A percentile compares a stretch with the other conserved stretches of the same genome.
phyloP scores from a whole-genome alignment of 2,888 invertebrate species.

The Drosophila algonquin region DNA sequence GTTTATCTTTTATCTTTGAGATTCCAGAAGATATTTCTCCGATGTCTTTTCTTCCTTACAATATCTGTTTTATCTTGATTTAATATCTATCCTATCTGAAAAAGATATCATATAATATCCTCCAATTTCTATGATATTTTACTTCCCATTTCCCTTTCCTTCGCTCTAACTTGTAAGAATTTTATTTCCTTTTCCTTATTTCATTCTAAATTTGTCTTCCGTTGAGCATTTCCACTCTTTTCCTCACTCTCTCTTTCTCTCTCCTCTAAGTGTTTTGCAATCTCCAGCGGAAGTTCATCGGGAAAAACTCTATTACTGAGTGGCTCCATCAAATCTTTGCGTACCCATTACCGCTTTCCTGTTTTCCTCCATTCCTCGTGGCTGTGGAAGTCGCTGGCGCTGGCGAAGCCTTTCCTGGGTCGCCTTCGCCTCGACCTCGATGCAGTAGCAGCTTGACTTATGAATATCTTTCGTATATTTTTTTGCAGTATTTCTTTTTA shows the following conservation, averaged over 20 bases:
- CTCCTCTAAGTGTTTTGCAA: not conserved
- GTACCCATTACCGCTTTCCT: conserved; percentile 32
- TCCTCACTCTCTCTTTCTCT: not conserved
- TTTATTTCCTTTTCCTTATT: conserved; percentile 18
- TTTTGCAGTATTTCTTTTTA: conserved; percentile 41
- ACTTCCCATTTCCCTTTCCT: too few relatives aligned
- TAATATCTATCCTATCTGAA: not conserved
- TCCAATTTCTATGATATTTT: too few relatives aligned
- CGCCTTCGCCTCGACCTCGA: conserved; percentile 56
- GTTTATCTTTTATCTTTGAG: too few relatives aligned
- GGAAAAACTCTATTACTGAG: conserved; percentile 15
- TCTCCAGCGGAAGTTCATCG: conserved; percentile 21
- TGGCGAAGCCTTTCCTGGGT: conserved; percentile 61
- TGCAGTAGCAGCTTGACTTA: conserved; percentile 34
- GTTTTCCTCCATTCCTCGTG: conserved; percentile 11
- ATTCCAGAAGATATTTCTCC: not conserved
- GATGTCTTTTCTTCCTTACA: conserved; percentile 3
- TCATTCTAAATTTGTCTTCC: conserved; percentile 4
- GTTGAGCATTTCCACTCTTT: not conserved
- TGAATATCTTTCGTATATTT: conserved; percentile 7
- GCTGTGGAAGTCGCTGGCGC: conserved; percentile 6
- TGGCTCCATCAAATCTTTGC: conserved; percentile 30
- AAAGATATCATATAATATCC: too few relatives aligned
- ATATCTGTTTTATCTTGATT: conserved; percentile 10
- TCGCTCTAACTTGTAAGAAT: too few relatives aligned